A percentile compares a stretch with the other conserved stretches of the same genome.
phyloP scores from a whole-genome alignment of 2,888 invertebrate genomes.

The Acronicta aceris region DNA sequence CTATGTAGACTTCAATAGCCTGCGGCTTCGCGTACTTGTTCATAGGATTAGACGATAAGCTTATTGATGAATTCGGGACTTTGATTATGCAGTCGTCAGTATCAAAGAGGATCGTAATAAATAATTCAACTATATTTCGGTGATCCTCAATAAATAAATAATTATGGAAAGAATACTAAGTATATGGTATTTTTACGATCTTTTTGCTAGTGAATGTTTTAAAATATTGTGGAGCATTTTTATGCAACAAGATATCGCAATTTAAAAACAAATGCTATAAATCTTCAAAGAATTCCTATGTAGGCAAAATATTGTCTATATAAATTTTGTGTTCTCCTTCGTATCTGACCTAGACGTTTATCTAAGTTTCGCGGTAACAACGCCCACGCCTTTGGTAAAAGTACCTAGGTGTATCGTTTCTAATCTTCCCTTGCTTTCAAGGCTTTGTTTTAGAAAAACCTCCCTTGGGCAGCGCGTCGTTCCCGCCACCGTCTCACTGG shows the following conservation, averaged over 20 bases:
- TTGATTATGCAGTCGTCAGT: conserved; percentile 38
- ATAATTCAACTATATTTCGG: conserved; percentile 13
- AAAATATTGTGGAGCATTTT: too few relatives aligned
- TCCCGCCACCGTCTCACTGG: conserved; percentile 63
- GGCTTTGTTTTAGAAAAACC: conserved; percentile 80
- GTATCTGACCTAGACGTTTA: conserved; percentile 65
- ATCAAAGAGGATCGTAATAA: conserved; percentile 26
- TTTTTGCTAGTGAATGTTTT: too few relatives aligned
- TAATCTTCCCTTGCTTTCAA: conserved; percentile 78
- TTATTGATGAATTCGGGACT: conserved; percentile 45
- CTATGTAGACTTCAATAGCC: conserved; percentile 22
- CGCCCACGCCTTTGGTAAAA: conserved; percentile 70
- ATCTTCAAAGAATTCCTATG: too few relatives aligned
- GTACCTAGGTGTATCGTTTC: conserved; percentile 76
- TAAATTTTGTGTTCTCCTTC: too few relatives aligned
- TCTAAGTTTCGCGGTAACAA: conserved; percentile 61
- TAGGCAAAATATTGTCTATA: too few relatives aligned
- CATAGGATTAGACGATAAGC: conserved; percentile 35
- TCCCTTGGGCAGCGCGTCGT: conserved; percentile 69
- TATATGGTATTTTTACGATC: too few relatives aligned
- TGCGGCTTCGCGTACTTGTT: conserved; percentile 27
- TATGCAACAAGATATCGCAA: too few relatives aligned
- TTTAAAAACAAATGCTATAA: too few relatives aligned
- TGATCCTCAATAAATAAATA: background rate
- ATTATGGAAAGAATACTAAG: too few relatives aligned